Evolutionary conservation across 1,140 invertebrate genomes (phyloP).

Genomic region (Schlechtendalia chinensis): DNA sequence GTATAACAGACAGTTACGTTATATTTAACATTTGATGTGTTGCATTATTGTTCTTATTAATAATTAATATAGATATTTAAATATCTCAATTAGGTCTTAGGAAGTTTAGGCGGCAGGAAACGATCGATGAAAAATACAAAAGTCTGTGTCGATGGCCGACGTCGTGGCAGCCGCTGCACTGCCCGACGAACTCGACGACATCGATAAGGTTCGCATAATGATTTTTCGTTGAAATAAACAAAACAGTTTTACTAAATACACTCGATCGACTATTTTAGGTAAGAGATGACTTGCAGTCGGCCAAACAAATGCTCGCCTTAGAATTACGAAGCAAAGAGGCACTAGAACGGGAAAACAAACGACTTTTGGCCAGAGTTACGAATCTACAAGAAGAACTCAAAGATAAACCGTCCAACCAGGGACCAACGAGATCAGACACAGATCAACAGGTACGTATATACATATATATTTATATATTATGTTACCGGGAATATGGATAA

Average conservation of each 20-base stretch:
- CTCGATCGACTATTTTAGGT: constrained; percentile 55
- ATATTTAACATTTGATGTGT: no score
- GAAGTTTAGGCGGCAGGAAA: constrained; percentile 83
- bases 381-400: constrained; percentile 76
- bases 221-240: background rate
- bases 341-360: constrained; percentile 80
- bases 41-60: no score
- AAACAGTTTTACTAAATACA: no score
- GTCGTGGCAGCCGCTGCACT: constrained; percentile 61
- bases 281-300: constrained; percentile 83
- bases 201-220: constrained; percentile 65
- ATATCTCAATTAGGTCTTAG: constrained; percentile 64
- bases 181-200: constrained; percentile 74
- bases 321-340: constrained; percentile 84
- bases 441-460: constrained; percentile 28
- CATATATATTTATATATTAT: background rate
- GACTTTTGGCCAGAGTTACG: constrained; percentile 71
- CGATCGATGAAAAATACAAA: constrained; percentile 82
- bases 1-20: no score
- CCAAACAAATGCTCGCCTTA: constrained; percentile 83
- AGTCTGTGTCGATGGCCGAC: constrained; percentile 70
- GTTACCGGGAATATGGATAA: no score
- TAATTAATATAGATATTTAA: no score
- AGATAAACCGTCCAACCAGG: constrained; percentile 57
- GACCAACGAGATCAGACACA: constrained; percentile 34